Percentiles rank a stretch among this genome's conserved stretches.
Conservation (phyloP, 2,113 vertebrate genomes). For the Channa maculata region DNA sequence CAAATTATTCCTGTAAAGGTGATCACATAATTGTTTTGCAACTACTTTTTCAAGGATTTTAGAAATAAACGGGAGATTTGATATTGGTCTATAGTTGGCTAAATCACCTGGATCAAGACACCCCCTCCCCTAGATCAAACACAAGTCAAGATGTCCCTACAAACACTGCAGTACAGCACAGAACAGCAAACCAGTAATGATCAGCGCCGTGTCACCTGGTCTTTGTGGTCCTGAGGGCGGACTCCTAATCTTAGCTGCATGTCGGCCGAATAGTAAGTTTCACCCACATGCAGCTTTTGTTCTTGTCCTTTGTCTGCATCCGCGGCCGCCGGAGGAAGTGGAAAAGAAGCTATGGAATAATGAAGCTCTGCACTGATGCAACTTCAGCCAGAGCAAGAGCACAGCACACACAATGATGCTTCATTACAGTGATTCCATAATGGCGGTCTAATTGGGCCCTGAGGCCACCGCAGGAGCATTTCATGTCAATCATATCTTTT, state of each 20-base stretch:
- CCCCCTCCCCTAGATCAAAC: no score
- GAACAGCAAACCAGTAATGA: neutral
- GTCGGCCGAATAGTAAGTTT: conserved; percentile 40
- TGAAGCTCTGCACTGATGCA: conserved; percentile 41
- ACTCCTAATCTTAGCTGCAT: conserved; percentile 14
- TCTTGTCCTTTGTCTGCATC: conserved; percentile 54
- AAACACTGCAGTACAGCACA: neutral
- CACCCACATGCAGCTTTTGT: conserved; percentile 60
- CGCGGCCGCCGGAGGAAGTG: conserved; percentile 26
- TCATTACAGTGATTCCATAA: conserved; percentile 74
- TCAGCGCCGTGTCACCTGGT: neutral
- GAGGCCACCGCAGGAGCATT: conserved; percentile 42
- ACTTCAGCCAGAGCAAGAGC: conserved; percentile 41
- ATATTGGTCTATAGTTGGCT: no score
- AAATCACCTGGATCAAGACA: no score
- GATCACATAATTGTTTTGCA: no score
- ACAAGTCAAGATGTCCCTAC: no score
- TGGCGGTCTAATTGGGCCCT: conserved; percentile 70
- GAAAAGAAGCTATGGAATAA: conserved; percentile 41
- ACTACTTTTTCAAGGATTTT: no score
- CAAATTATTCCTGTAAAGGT: no score
- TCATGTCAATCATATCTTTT: conserved; percentile 66
- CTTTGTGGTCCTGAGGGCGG: neutral
- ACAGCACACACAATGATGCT: conserved; percentile 56
- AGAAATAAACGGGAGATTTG: no score